Conservation (phyloP, 2,797 vertebrate genomes). For the Mycteria americana region DNA sequence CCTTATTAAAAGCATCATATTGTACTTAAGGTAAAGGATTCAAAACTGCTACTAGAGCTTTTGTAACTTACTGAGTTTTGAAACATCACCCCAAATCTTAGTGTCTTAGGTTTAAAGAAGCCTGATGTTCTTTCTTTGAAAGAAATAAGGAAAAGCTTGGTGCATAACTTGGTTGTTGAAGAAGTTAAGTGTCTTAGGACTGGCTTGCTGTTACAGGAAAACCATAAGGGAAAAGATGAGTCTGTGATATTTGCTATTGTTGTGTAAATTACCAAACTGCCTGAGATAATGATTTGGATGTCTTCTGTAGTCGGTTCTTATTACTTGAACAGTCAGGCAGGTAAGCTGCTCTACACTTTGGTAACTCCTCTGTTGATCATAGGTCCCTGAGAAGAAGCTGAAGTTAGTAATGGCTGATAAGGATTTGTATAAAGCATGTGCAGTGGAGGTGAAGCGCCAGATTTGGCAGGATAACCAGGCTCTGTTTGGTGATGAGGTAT, state of each 20-base stretch:
- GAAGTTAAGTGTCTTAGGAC: not conserved
- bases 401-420: conserved; percentile 97
- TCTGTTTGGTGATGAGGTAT: conserved; percentile 95
- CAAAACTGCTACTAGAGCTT: not conserved
- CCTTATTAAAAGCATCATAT: not conserved
- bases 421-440: conserved; percentile 94
- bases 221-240: not conserved
- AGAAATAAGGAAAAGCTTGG: not conserved
- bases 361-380: not conserved
- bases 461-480: conserved; percentile 99
- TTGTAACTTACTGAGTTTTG: not conserved
- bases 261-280: not conserved
- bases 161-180: not conserved
- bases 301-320: not conserved
- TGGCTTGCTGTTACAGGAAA: not conserved
- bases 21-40: not conserved
- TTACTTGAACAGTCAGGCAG: not conserved
- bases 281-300: not conserved
- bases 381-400: conserved; percentile 98
- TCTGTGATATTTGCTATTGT: not conserved
- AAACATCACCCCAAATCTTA: not conserved
- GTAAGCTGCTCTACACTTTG: not conserved
- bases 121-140: not conserved
- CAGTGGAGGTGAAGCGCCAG: conserved; percentile 95
- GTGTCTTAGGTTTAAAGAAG: not conserved